Conservation (phyloP, 2,888 invertebrate species). For the Tuta absoluta region DNA sequence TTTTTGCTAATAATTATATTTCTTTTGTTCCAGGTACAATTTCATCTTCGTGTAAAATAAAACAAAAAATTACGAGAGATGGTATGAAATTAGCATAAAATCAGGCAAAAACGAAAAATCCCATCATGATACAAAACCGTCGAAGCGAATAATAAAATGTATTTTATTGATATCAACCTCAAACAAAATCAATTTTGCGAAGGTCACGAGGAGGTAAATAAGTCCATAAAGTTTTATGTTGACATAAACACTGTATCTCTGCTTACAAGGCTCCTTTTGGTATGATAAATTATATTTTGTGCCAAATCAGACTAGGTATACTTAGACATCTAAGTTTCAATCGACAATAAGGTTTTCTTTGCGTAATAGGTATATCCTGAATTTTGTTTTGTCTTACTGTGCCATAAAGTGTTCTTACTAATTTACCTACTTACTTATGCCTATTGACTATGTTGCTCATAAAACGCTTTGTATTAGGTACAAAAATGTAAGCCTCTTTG, state of each 20-base stretch:
- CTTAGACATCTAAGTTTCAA: no score
- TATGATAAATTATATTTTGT: not conserved
- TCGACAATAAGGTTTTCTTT: no score
- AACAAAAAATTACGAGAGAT: not conserved
- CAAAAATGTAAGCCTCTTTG: no score
- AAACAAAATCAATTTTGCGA: conserved; percentile 6
- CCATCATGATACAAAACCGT: not conserved
- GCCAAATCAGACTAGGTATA: no score
- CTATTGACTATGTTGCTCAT: no score
- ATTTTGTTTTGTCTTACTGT: no score
- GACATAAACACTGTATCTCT: conserved; percentile 1
- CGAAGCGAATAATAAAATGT: conserved; percentile 3
- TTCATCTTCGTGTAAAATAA: not conserved
- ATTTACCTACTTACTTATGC: no score
- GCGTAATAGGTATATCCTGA: no score
- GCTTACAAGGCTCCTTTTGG: not conserved
- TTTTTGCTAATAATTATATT: not conserved
- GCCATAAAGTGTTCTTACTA: no score
- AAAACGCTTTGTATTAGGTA: no score
- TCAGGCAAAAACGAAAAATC: not conserved
- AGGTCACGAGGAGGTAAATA: conserved; percentile 18
- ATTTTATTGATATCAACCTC: conserved; percentile 6
- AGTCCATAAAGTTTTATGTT: conserved; percentile 21
- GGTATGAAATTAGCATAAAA: not conserved
- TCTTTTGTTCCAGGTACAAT: not conserved